Conservation (phyloP, 2,797 vertebrate species). For the Oophaga sylvatica region DNA sequence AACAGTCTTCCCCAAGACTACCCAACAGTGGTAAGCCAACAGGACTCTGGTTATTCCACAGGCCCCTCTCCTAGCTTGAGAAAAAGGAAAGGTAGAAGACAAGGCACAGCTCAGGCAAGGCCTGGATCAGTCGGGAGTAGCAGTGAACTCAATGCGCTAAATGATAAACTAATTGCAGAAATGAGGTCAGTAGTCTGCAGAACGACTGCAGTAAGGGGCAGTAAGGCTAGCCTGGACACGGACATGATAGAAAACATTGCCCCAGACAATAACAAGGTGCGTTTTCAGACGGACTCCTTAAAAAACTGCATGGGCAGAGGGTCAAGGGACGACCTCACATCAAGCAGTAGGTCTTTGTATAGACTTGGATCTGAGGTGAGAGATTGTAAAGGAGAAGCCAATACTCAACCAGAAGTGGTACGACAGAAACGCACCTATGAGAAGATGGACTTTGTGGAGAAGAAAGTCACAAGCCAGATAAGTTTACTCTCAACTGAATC, state of each 20-base stretch:
- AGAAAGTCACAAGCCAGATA: slow-evolving; percentile 80
- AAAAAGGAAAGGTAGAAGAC: slow-evolving; percentile 83
- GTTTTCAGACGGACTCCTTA: slow-evolving; percentile 81
- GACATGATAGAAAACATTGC: slow-evolving; percentile 74
- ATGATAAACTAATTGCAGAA: slow-evolving; percentile 87
- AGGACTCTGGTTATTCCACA: slow-evolving; percentile 91
- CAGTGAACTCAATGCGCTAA: slow-evolving; percentile 84
- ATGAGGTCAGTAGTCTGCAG: slow-evolving; percentile 88
- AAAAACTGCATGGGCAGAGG: slow-evolving; percentile 74
- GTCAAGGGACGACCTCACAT: slow-evolving; percentile 78
- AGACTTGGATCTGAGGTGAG: slow-evolving; percentile 67
- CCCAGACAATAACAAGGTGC: slow-evolving; percentile 71
- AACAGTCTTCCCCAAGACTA: slow-evolving; percentile 86
- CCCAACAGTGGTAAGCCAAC: slow-evolving; percentile 80
- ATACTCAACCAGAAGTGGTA: slow-evolving; percentile 72
- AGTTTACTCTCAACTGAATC: slow-evolving; percentile 79
- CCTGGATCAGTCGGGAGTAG: slow-evolving; percentile 87
- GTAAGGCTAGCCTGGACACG: slow-evolving; percentile 78
- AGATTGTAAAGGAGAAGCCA: slow-evolving; percentile 64
- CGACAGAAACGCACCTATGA: slow-evolving; percentile 90
- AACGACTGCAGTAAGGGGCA: slow-evolving; percentile 83
- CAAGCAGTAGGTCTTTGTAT: slow-evolving; percentile 76
- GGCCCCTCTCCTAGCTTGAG: slow-evolving; percentile 88
- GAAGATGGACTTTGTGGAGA: slow-evolving; percentile 89
- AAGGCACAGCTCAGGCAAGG: slow-evolving; percentile 71